Evolutionary conservation across 2,797 vertebrate species (phyloP), one percentile per base, ranked within the genome.

Genomic region (Cossypha heuglini): DNA sequence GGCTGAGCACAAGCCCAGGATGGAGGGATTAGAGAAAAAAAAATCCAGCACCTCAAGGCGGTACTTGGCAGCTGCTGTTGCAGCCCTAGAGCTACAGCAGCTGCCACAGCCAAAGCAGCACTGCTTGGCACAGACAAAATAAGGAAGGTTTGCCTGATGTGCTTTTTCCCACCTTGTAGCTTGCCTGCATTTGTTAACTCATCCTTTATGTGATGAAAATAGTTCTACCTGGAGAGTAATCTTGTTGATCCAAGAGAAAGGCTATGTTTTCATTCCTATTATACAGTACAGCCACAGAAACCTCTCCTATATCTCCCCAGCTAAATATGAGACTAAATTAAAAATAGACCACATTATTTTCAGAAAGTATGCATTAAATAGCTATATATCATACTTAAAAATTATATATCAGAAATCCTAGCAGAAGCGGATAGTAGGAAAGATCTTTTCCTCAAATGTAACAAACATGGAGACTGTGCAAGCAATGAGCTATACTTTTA

Each of bases 61-160:
- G 31, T 42, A 67, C 35, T 93, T 85, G 54, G 79, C 87, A 95
- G 87, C 94, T 93, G 85, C 76, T 51, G 25, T 68, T 93, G 86
- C 80, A 73, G 88, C 83, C 88, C 74, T 49, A 81, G 54, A 95
- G 87, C 72, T 88, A 86, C 52, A 77, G 94, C 93, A 94, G 93
- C 87, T 95, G 93, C 87, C 81, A 57, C 67, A 88, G 63, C 74
- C 78, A 63, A 76, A 92, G 62, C 61, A 88, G 52, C 29, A 9
- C 22, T 78, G 31, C 91, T 75, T 78, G 63, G 79, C 72, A 86
- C 6, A 8, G 58, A 72, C 62, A 62, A 81, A 93, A 69, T 58
- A 74, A 68, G 26, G 49, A 79, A 48, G 45, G 59, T 46, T 74
- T 85, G 67, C 55, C 31, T 67, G 38, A 77, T 74, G 45, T 72